Percentiles rank a stretch among this genome's conserved stretches.
These are phyloP conservation scores for Ectemnius lituratus DNA, from an alignment of 2,888 invertebrate species.

Conservation along the genomic window DNA sequence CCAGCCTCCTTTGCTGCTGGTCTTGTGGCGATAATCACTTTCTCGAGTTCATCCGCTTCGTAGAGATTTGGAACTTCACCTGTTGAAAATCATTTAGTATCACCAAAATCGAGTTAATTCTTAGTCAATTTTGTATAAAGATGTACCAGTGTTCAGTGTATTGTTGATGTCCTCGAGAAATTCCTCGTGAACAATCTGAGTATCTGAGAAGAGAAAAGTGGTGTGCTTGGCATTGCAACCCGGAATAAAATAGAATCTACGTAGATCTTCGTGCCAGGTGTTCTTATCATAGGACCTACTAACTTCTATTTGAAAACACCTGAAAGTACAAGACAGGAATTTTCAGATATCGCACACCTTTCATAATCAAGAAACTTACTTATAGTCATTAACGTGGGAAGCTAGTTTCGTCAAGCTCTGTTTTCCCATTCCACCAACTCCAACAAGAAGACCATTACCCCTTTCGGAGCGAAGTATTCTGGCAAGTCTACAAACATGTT, in stretches of 20 bases:
- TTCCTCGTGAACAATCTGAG: slow-evolving; percentile 93
- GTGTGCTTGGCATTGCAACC: slow-evolving; percentile 87
- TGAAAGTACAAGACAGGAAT: slow-evolving; percentile 63
- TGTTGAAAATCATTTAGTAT: slow-evolving; percentile 61
- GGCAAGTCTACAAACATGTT: slow-evolving; percentile 91
- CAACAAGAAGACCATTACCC: slow-evolving; percentile 93
- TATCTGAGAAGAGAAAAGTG: slow-evolving; percentile 93
- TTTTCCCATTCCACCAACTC: slow-evolving; percentile 94
- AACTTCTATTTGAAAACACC: slow-evolving; percentile 93
- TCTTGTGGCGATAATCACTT: slow-evolving; percentile 87
- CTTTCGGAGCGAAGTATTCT: slow-evolving; percentile 91
- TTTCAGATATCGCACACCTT: background rate
- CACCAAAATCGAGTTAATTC: background rate
- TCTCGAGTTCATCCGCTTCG: slow-evolving; percentile 91
- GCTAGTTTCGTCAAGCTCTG: slow-evolving; percentile 92
- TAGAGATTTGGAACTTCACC: slow-evolving; percentile 95
- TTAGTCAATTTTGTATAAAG: background rate
- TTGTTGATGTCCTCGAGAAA: slow-evolving; percentile 96
- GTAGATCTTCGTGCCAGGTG: slow-evolving; percentile 91
- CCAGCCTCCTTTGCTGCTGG: slow-evolving; percentile 85
- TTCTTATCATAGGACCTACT: slow-evolving; percentile 90
- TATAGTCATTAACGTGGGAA: slow-evolving; percentile 91
- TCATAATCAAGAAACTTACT: slow-evolving; percentile 75
- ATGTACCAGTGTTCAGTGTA: slow-evolving; percentile 89
- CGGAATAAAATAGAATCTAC: slow-evolving; percentile 88